These are phyloP conservation scores for Nemapogon koenigi DNA, from an alignment of 2,888 invertebrate species.

Conservation along the genomic window DNA sequence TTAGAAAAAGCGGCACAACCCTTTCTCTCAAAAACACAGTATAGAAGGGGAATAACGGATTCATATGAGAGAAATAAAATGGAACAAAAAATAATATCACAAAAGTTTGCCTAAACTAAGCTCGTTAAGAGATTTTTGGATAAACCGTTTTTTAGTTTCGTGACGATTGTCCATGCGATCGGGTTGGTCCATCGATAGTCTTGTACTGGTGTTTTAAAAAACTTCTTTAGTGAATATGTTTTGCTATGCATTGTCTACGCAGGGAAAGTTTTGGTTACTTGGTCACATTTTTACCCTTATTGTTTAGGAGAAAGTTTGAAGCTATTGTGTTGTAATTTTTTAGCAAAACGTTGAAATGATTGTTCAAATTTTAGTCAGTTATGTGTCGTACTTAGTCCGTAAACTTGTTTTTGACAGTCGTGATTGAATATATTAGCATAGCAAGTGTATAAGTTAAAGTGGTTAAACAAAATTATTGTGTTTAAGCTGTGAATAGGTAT, in stretches of 20 bases:
- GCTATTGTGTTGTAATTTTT: conserved; percentile 26
- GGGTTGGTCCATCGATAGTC: conserved; percentile 50
- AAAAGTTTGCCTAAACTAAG: conserved; percentile 65
- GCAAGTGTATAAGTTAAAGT: too few species aligned
- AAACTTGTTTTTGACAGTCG: too few species aligned
- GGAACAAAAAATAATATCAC: conserved; percentile 55
- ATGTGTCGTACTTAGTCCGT: too few species aligned
- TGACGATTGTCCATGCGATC: conserved; percentile 57
- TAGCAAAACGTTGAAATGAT: too few species aligned
- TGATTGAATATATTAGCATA: too few species aligned
- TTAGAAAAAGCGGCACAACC: conserved; percentile 40
- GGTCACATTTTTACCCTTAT: conserved; percentile 43
- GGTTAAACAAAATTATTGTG: too few species aligned
- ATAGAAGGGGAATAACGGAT: conserved; percentile 43
- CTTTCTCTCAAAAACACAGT: conserved; percentile 31
- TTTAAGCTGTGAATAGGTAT: too few species aligned
- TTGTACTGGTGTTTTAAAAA: conserved; percentile 26
- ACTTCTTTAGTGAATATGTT: conserved; percentile 22
- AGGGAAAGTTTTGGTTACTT: too few species aligned
- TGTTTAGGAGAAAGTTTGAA: conserved; percentile 47
- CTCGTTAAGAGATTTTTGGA: conserved; percentile 63
- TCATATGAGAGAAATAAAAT: conserved; percentile 53
- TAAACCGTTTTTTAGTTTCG: conserved; percentile 63
- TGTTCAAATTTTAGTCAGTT: too few species aligned
- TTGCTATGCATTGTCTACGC: too few species aligned